A percentile compares a stretch with the other conserved stretches of the same genome.
Evolutionary conservation across 2,888 invertebrate species (phyloP).

Genomic region (Trichogramma dendrolimi): DNA sequence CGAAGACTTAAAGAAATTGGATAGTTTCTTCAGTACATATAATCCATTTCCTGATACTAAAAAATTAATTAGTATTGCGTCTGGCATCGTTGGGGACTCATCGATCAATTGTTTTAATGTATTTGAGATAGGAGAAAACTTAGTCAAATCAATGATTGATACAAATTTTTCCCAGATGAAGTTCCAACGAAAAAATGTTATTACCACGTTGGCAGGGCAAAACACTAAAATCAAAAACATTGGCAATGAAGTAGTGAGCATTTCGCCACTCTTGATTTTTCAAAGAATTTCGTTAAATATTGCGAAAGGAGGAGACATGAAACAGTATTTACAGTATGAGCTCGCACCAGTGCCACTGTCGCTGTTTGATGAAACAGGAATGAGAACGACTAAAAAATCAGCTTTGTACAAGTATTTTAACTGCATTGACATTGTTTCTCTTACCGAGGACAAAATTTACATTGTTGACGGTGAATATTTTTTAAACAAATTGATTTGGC

Average conservation of each 20-base stretch:
- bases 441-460: not conserved
- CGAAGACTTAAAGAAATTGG: not conserved
- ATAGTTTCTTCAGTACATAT: not conserved
- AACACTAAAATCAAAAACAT: constrained; percentile 13
- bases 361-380: not conserved
- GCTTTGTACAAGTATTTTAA: not conserved
- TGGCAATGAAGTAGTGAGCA: constrained; percentile 14
- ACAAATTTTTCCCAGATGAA: not conserved
- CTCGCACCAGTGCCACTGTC: not conserved
- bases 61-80: not conserved
- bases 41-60: not conserved
- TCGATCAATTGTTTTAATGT: not conserved
- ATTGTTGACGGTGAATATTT: not conserved
- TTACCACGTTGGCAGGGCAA: constrained; percentile 3
- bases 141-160: not conserved
- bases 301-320: constrained; percentile 32
- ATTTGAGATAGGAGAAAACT: not conserved
- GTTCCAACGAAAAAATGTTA: constrained; percentile 27
- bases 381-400: not conserved
- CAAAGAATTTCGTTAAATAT: constrained; percentile 36
- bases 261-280: constrained; percentile 17
- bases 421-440: not conserved
- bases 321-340: constrained; percentile 27
- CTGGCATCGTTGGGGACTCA: not conserved
- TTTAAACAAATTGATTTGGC: not conserved